A percentile compares a stretch with the other conserved stretches of the same genome.
These are phyloP conservation scores for Ia io DNA, from an alignment of 2,113 vertebrate genomes.

Conservation along the genomic window DNA sequence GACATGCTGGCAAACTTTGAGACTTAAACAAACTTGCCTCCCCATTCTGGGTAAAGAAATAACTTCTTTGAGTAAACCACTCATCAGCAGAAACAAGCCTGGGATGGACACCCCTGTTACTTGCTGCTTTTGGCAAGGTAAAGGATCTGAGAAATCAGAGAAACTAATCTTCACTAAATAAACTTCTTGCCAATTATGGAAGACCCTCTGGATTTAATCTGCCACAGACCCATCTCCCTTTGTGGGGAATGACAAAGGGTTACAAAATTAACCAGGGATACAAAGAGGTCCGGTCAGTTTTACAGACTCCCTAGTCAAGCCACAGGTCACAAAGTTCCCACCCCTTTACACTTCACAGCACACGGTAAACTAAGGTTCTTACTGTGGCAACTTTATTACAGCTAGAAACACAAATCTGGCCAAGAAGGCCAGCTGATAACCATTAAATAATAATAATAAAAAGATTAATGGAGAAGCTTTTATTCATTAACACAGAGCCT, in stretches of 20 bases:
- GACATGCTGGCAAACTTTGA: constrained; percentile 16
- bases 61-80: background rate
- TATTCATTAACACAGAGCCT: constrained; percentile 77
- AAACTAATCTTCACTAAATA: background rate
- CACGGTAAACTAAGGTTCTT: constrained; percentile 72
- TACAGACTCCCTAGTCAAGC: constrained; percentile 24
- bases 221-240: background rate
- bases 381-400: constrained; percentile 83
- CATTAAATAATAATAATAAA: constrained; percentile 61
- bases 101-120: background rate
- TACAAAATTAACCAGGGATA: constrained; percentile 29
- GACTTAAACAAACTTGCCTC: background rate
- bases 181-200: background rate
- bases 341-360: constrained; percentile 62
- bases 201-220: background rate
- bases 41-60: background rate
- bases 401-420: constrained; percentile 79
- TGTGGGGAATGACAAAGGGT: constrained; percentile 21
- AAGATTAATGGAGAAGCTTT: constrained; percentile 67
- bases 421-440: constrained; percentile 66
- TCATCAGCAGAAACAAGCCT: background rate
- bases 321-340: constrained; percentile 43
- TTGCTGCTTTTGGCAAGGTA: background rate
- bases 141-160: background rate
- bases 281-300: background rate